Evolutionary conservation across 2,888 invertebrate genomes (phyloP).

Genomic region (Ichneumoninae sp.): DNA sequence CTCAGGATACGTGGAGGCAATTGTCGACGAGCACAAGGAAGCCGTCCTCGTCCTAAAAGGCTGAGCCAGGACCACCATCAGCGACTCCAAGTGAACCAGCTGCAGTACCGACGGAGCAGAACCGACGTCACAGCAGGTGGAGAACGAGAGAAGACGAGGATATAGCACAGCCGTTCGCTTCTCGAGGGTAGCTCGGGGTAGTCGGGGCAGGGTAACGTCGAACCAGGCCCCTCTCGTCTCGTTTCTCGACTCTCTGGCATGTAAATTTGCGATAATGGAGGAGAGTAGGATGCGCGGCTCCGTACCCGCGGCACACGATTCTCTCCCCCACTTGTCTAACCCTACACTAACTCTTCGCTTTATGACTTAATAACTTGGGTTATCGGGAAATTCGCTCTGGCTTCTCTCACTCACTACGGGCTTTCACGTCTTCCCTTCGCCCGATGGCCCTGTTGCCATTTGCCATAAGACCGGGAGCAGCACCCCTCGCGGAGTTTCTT

Average conservation of each 20-base stretch:
- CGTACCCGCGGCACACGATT: slow-evolving; percentile 64
- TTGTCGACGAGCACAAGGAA: slow-evolving; percentile 56
- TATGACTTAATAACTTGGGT: slow-evolving; percentile 84
- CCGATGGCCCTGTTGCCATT: slow-evolving; percentile 2
- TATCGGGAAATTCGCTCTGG: slow-evolving; percentile 82
- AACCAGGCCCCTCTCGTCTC: slow-evolving; percentile 64
- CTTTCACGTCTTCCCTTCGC: slow-evolving; percentile 33
- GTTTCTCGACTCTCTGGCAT: slow-evolving; percentile 74
- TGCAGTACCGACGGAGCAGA: slow-evolving; percentile 9
- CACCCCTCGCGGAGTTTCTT: slow-evolving; percentile 42
- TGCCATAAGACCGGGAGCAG: slow-evolving; percentile 19
- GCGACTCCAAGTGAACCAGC: not conserved
- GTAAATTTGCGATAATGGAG: slow-evolving; percentile 83
- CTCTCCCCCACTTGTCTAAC: slow-evolving; percentile 61
- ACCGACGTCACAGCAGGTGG: slow-evolving; percentile 21
- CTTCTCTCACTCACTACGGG: slow-evolving; percentile 69
- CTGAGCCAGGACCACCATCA: slow-evolving; percentile 27
- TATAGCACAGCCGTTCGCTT: slow-evolving; percentile 16
- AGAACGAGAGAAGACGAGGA: slow-evolving; percentile 22
- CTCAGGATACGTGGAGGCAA: slow-evolving; percentile 37
- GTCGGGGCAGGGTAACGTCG: slow-evolving; percentile 56
- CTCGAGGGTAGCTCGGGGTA: slow-evolving; percentile 27
- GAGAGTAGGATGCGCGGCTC: slow-evolving; percentile 72
- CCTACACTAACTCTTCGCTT: slow-evolving; percentile 80
- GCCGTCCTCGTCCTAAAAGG: slow-evolving; percentile 32